Conservation (phyloP, 2,113 vertebrate species). For the Gasterosteus aculeatus region DNA sequence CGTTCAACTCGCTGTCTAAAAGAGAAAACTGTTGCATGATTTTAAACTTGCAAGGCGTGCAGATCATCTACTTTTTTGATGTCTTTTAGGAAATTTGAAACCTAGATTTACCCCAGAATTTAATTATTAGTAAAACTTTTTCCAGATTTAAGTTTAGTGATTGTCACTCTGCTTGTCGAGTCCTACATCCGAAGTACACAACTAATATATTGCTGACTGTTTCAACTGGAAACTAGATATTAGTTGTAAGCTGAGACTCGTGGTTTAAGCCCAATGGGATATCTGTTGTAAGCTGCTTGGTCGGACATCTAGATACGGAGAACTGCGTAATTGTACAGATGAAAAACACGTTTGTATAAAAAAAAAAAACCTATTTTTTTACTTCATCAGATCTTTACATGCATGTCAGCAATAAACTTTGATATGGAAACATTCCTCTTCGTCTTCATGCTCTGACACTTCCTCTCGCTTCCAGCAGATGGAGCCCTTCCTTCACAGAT, state of each 20-base stretch:
- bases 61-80: slow-evolving; percentile 13
- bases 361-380: slow-evolving; percentile 99
- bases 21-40: slow-evolving; percentile 77
- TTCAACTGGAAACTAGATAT: slow-evolving; percentile 76
- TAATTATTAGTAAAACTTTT: slow-evolving; percentile 20
- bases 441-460: neutral
- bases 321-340: slow-evolving; percentile 89
- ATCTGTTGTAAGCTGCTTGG: slow-evolving; percentile 80
- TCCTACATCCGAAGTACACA: slow-evolving; percentile 48
- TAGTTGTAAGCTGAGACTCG: slow-evolving; percentile 57
- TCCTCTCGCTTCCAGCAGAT: slow-evolving; percentile 56
- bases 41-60: slow-evolving; percentile 62
- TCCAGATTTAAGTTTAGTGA: slow-evolving; percentile 3
- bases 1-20: slow-evolving; percentile 62
- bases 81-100: slow-evolving; percentile 15
- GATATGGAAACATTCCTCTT: slow-evolving; percentile 80
- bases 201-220: slow-evolving; percentile 59
- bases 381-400: slow-evolving; percentile 94
- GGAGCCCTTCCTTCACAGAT: slow-evolving; percentile 52
- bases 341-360: slow-evolving; percentile 93
- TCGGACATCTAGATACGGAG: slow-evolving; percentile 77
- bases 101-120: slow-evolving; percentile 28
- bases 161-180: slow-evolving; percentile 50
- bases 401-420: slow-evolving; percentile 99
- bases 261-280: slow-evolving; percentile 76